Evolutionary conservation across 2,888 invertebrate species (phyloP).

Genomic region (Andrena bicolor): DNA sequence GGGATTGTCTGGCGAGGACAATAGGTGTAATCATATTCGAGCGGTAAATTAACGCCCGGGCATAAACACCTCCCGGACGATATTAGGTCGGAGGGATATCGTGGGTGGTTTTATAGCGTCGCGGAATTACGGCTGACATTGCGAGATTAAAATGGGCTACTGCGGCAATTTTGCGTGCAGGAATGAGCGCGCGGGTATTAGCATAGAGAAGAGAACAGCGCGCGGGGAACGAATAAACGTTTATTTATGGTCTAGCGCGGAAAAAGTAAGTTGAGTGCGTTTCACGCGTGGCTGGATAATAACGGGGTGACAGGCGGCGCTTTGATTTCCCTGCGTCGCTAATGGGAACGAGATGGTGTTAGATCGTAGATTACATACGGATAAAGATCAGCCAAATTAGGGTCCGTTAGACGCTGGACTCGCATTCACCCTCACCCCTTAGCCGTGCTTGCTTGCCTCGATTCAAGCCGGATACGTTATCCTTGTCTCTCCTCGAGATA

Average conservation of each 20-base stretch:
- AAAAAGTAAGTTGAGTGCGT: slow-evolving; percentile 16
- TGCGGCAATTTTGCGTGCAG: slow-evolving; percentile 62
- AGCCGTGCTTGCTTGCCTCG: neutral
- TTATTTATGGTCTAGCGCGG: slow-evolving; percentile 54
- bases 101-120: slow-evolving; percentile 59
- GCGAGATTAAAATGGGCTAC: slow-evolving; percentile 67
- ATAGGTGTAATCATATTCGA: slow-evolving; percentile 55
- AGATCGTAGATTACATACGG: too few species aligned
- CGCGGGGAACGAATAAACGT: slow-evolving; percentile 47
- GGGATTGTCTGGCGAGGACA: slow-evolving; percentile 32
- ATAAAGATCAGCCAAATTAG: neutral
- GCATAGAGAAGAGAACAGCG: slow-evolving; percentile 57
- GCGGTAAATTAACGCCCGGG: slow-evolving; percentile 52
- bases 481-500: slow-evolving; percentile 39
- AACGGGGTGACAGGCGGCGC: slow-evolving; percentile 10
- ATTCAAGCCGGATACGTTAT: slow-evolving; percentile 17
- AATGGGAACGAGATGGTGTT: too few species aligned
- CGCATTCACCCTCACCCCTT: too few species aligned
- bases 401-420: too few species aligned
- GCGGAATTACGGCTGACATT: slow-evolving; percentile 66
- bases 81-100: slow-evolving; percentile 60
- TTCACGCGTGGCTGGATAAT: slow-evolving; percentile 23
- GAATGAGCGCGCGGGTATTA: slow-evolving; percentile 58
- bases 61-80: slow-evolving; percentile 58
- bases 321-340: neutral